Evolutionary conservation across 1,140 invertebrate genomes (phyloP), one percentile per base, ranked within the genome.

Genomic region (Papilio xuthus): DNA sequence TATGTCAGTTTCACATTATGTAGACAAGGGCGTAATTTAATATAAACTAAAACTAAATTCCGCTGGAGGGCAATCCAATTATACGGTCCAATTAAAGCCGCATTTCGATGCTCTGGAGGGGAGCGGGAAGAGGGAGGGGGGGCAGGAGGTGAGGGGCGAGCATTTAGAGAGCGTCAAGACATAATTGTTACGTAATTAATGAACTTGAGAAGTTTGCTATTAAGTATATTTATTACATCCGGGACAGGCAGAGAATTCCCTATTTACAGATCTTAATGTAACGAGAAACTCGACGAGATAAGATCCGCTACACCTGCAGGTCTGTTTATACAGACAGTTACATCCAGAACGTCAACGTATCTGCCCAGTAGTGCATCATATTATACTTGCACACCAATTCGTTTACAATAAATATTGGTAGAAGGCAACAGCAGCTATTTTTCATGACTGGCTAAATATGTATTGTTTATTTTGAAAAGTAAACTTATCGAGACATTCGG

Each of bases 171-270:
- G 23, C 50, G 50, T 53, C 56, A 60, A 60, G 56, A 67, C 60
- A 67, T 67, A 67, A 67, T 67, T 67, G 60, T 67, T 67, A 28
- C 60, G 60, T 67, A 67, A 67, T 67, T 67, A 67, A 28, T 67
- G 60, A 28, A 67, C 60, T 28, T 10, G 60, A 63, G 60, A 63
- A 63, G 4, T 67, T 67, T 28, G 60, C 60, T 67, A 67, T 67
- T 28, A 28, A 26, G 13, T 18, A 2, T 67, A 32, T 67, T 67
- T 67, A 67, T 67, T 32, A 13, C 60, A 67, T 67, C 60, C 10
- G 23, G 56, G 9, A 9, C 13, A 26, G 23, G 23, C 23, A 60
- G 56, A 60, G 2, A 18, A 53, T n/a, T 18, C 44, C 10, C 44
- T 18, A 18, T 18, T 18, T 18, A 50, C 47, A 10, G 44, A 47